These are phyloP conservation scores for Phaenicophaeus curvirostris DNA, from an alignment of 2,797 vertebrate genomes.

Conservation along the genomic window DNA sequence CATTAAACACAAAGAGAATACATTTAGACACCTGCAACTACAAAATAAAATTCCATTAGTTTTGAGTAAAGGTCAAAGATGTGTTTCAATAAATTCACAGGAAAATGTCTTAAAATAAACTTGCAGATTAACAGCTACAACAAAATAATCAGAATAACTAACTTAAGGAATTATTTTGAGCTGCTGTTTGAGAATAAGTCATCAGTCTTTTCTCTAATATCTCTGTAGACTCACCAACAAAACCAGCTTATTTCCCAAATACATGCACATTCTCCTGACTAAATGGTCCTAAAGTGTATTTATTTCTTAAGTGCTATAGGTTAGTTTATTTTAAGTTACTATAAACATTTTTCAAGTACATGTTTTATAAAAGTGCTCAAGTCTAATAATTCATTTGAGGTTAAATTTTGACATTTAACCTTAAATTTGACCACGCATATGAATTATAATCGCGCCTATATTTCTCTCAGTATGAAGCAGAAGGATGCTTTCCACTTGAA, in stretches of 20 bases:
- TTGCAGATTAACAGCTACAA: background rate
- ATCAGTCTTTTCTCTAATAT: no score
- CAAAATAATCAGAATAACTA: background rate
- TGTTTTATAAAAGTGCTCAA: background rate
- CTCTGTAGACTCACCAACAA: background rate
- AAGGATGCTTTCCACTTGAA: background rate
- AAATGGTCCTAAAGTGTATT: background rate
- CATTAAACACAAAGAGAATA: background rate
- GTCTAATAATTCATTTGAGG: background rate
- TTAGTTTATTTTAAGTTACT: background rate
- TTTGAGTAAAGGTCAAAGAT: background rate
- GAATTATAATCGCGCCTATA: background rate
- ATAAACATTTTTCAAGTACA: background rate
- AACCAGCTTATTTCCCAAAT: background rate
- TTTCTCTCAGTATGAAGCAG: background rate
- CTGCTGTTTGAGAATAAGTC: background rate
- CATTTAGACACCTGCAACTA: background rate
- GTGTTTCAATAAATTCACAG: background rate
- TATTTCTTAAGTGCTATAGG: background rate
- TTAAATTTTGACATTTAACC: background rate
- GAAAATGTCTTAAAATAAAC: slow-evolving; percentile 10
- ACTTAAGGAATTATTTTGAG: background rate
- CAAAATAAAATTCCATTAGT: background rate
- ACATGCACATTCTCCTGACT: background rate
- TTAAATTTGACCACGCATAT: background rate